These are phyloP conservation scores for Piscicola geometra DNA, from an alignment of 2,888 invertebrate species.

Conservation along the genomic window DNA sequence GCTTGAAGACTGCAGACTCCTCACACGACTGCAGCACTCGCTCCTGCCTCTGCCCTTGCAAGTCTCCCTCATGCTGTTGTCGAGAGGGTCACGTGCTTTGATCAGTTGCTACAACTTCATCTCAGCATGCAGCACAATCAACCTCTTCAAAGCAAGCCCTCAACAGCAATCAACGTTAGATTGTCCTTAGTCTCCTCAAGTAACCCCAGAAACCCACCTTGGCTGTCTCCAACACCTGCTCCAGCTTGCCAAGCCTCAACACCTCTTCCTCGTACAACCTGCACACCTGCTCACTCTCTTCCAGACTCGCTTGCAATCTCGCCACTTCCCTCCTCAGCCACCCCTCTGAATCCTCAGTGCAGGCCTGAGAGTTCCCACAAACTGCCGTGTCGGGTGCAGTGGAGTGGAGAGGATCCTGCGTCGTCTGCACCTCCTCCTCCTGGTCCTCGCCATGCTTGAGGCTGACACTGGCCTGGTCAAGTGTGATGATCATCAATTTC, in stretches of 20 bases:
- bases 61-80: not conserved
- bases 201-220: constrained; percentile 37
- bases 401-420: no score
- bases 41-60: not conserved
- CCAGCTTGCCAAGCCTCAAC: constrained; percentile 39
- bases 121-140: no score
- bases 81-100: not conserved
- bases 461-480: no score
- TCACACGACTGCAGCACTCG: not conserved
- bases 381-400: no score
- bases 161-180: not conserved
- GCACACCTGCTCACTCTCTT: not conserved
- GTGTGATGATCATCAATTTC: no score
- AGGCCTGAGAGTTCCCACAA: no score
- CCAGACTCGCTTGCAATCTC: not conserved
- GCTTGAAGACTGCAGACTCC: no score
- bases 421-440: no score
- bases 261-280: constrained; percentile 35
- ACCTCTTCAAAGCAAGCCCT: not conserved
- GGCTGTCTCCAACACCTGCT: constrained; percentile 44
- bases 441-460: no score
- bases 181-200: not conserved
- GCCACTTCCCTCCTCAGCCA: not conserved
- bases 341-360: no score
- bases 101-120: not conserved